Conservation (phyloP, 2,797 vertebrate species). For the Chaenodraco wilsoni region DNA sequence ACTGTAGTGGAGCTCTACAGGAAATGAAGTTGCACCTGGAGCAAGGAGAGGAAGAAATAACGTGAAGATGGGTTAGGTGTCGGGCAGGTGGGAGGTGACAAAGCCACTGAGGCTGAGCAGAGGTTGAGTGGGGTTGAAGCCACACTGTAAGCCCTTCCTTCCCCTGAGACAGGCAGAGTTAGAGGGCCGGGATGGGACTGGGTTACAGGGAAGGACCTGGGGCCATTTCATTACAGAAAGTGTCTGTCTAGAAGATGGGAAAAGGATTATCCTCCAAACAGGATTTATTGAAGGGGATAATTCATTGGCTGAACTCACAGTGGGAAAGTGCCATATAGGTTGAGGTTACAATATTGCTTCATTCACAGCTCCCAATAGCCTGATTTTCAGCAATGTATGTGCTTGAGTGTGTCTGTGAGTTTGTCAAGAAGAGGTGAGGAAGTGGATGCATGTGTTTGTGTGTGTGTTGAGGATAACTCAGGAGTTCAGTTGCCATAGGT, state of each 20-base stretch:
- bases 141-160: slow-evolving; percentile 78
- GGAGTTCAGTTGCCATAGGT: slow-evolving; percentile 42
- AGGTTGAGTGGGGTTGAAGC: slow-evolving; percentile 81
- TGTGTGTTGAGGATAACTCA: slow-evolving; percentile 34
- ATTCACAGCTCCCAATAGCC: slow-evolving; percentile 80
- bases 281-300: slow-evolving; percentile 89
- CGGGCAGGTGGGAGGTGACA: slow-evolving; percentile 72
- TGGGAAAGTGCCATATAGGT: slow-evolving; percentile 84
- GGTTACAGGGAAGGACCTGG: slow-evolving; percentile 81
- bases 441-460: slow-evolving; percentile 21
- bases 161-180: slow-evolving; percentile 76
- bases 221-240: slow-evolving; percentile 89
- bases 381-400: slow-evolving; percentile 69
- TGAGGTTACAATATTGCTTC: slow-evolving; percentile 87
- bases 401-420: slow-evolving; percentile 58
- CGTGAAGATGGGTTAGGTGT: slow-evolving; percentile 66
- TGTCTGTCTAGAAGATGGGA: slow-evolving; percentile 88
- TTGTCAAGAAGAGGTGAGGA: slow-evolving; percentile 42
- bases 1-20: slow-evolving; percentile 43
- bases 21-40: slow-evolving; percentile 76
- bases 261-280: slow-evolving; percentile 88
- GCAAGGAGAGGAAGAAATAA: slow-evolving; percentile 68
- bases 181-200: slow-evolving; percentile 75
- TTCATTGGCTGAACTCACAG: slow-evolving; percentile 86
- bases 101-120: slow-evolving; percentile 77